Evolutionary conservation across 2,888 invertebrate species (phyloP), one percentile per base, ranked within the genome.

Genomic region (Perdita meconis): DNA sequence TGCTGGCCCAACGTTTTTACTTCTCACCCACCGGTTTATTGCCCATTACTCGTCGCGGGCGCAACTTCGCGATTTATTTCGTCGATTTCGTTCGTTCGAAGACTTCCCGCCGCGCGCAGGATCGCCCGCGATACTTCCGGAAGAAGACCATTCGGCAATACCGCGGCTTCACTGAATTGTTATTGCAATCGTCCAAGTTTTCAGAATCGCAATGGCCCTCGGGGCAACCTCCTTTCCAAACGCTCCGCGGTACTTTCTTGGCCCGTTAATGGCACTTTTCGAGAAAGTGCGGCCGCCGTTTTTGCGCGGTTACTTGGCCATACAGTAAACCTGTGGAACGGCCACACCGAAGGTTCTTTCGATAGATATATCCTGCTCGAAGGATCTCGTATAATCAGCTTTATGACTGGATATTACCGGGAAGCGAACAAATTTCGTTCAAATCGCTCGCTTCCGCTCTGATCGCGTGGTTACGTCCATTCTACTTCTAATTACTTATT

Each of bases 181-280:
- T 88, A 88, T 88, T 87, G 81, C 81, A 81, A 87, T 85, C 84
- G 86, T 70, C 83, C 81, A 87, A 89, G 84, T 87, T 84, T 89
- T 88, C 85, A 78, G 80, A 83, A 85, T 84, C 81, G 79, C 86
- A 84, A 87, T 86, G 82, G 87, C 82, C 82, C 78, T 75, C 78
- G 78, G 30, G 80, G 86, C 81, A 79, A 80, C 81, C 82, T 80
- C 40, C 30, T 55, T n/a, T 10, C 53, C 19, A 30, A 56, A 42
- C 36, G 42, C 22, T 26, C 26, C 24, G 40, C 57, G 63, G 80
- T 83, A 86, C 86, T 86, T 87, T 84, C 78, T n/a, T 78, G 73
- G 72, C 77, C 71, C 84, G 76, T 86, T 88, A 87, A 89, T 87
- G 84, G 87, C 71, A 86, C 85, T 86, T 85, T 87, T 80, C 77